Base-by-base conservation (phyloP, 1,140 invertebrate genomes). In the Portunus trituberculatus region DNA sequence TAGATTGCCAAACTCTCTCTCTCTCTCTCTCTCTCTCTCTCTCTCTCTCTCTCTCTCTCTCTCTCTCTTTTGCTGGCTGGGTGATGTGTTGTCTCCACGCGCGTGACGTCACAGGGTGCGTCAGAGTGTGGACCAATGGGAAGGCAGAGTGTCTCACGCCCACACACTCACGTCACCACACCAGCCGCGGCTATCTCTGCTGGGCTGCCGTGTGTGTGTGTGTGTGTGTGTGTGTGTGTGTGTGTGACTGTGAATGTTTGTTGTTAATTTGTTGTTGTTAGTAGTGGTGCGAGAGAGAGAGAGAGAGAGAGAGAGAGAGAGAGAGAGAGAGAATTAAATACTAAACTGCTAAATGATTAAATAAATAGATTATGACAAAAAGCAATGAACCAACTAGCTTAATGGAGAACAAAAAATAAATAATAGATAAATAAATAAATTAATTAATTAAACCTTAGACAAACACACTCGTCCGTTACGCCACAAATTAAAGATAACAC, bases 251-350 rank as follows among this genome's bases (percentile, higher is more conserved):
- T 59, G 52, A 59, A 59, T 59, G 52, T 59, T 20, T 59, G 16
- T 59, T 12, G 39, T 39, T 39, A 39, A 1, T 39, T 39, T 39
- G 39, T 39, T 39, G 52, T 59, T 59, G 52, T 0, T 59, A 10
- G 10, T 59, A 20, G 1, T 59, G 16, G 20, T 76, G 67, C n/a
- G 0, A 76, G 67, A 88, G 32, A 91, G 29, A 90, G 29, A 91
- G 32, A 91, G 32, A 91, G 32, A 91, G 32, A 91, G 32, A 91
- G 39, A 91, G 39, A 91, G 39, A 91, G 39, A 91, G 39, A 91
- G 39, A 91, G 39, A 91, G 39, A 91, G 39, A 91, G 39, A 91
- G 39, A 91, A 39, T 8, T 4, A 29, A 39, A 39, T 39, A 39
- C 39, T 39, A 39, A 39, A 39, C 39, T 2, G 39, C 1, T 6